Evolutionary conservation across 37 sponge, comb jelly and placozoan genomes (phyloP).

Genomic region (Chondrilla cf. caribensis): DNA sequence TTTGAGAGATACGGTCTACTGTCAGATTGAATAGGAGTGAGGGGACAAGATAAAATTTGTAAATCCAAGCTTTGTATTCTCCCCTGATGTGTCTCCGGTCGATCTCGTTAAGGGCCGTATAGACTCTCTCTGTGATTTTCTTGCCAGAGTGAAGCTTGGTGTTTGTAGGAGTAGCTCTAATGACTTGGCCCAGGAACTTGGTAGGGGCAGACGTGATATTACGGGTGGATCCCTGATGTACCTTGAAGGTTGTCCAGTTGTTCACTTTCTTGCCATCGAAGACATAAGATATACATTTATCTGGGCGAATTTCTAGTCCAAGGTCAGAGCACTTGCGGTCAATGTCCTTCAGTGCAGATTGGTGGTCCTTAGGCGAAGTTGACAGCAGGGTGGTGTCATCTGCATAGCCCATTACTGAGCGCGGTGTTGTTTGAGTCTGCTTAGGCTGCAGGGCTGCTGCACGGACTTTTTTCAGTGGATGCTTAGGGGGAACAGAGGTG

Average conservation of each 20-base stretch:
- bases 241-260: background rate
- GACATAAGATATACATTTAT: no score
- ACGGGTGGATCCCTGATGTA: background rate
- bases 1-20: no score
- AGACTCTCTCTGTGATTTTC: background rate
- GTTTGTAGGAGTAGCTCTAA: background rate
- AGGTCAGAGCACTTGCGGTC: background rate
- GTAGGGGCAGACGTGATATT: background rate
- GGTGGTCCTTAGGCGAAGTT: background rate
- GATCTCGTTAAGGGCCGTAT: background rate
- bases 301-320: slow-evolving; percentile 15
- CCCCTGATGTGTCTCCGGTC: slow-evolving; percentile 4
- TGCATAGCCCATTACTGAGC: slow-evolving; percentile 4
- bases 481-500: background rate
- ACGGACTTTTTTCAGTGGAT: background rate
- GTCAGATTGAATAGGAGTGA: no score
- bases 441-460: background rate
- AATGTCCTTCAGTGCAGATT: background rate
- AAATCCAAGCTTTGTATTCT: no score
- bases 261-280: background rate
- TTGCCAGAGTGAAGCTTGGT: background rate
- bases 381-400: slow-evolving; percentile 17
- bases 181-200: background rate
- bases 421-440: background rate
- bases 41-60: no score